Percentiles rank a stretch among this genome's conserved stretches.
These are phyloP conservation scores for Poeciliopsis turrubarensis DNA, from an alignment of 2,113 vertebrate genomes.

Conservation along the genomic window DNA sequence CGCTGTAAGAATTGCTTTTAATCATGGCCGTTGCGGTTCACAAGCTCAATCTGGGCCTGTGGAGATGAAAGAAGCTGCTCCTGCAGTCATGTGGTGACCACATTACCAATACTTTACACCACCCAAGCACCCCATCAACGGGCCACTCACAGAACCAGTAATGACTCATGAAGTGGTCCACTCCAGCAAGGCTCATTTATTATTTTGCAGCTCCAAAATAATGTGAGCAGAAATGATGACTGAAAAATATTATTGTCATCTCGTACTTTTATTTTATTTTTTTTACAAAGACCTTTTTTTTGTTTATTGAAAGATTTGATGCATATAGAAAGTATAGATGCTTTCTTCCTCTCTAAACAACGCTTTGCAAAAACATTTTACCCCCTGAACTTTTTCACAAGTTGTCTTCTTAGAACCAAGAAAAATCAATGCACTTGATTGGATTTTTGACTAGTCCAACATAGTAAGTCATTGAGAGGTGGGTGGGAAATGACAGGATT, in stretches of 20 bases:
- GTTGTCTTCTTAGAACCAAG: too few relatives aligned
- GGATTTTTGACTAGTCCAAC: too few relatives aligned
- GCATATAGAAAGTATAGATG: not conserved
- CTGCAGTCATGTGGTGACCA: conserved; percentile 21
- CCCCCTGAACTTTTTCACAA: too few relatives aligned
- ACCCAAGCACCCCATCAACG: conserved; percentile 13
- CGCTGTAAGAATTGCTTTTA: conserved; percentile 51
- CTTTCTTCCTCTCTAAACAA: not conserved
- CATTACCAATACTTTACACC: conserved; percentile 33
- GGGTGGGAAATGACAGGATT: too few relatives aligned
- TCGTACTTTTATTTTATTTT: not conserved
- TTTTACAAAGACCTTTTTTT: not conserved
- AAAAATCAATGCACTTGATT: too few relatives aligned
- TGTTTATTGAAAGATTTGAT: not conserved
- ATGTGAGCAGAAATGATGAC: not conserved
- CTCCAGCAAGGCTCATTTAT: conserved; percentile 10
- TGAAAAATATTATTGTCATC: not conserved
- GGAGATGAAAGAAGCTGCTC: conserved; percentile 52
- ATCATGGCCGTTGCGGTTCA: conserved; percentile 42
- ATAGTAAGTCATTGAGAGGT: too few relatives aligned
- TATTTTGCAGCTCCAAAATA: not conserved
- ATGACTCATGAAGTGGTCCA: conserved; percentile 30
- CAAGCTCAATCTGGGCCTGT: conserved; percentile 28
- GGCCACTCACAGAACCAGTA: conserved; percentile 30
- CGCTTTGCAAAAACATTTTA: too few relatives aligned